Evolutionary conservation across 2,888 invertebrate species (phyloP).

Genomic region (Ferrisia virgata): DNA sequence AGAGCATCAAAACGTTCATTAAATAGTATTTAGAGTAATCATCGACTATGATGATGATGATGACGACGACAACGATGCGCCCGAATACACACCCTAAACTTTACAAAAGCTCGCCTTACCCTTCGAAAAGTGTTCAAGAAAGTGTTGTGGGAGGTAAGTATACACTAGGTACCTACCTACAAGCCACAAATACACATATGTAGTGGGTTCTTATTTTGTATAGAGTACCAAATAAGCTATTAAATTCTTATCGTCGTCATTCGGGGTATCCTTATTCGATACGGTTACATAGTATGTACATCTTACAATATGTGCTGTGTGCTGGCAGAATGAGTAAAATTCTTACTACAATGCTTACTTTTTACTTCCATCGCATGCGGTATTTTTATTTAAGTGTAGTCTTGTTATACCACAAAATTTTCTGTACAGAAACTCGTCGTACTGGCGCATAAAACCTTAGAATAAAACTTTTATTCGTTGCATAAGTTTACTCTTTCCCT

Average conservation of each 20-base stretch:
- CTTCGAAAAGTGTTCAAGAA: background rate
- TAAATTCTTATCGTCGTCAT: background rate
- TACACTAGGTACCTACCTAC: too few relatives aligned
- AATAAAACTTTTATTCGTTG: constrained; percentile 3
- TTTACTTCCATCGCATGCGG: background rate
- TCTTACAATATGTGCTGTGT: background rate
- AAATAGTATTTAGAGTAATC: constrained; percentile 31
- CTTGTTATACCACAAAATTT: background rate
- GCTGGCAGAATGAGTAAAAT: background rate
- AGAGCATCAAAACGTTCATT: constrained; percentile 13
- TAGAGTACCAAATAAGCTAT: background rate
- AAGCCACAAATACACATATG: background rate
- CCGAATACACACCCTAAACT: background rate
- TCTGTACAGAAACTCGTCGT: background rate
- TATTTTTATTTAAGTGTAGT: background rate
- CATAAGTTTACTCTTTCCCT: background rate
- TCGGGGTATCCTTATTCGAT: background rate
- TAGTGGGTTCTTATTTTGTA: background rate
- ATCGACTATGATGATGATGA: background rate
- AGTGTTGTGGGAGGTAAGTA: too few relatives aligned
- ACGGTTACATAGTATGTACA: background rate
- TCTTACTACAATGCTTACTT: background rate
- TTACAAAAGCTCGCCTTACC: background rate
- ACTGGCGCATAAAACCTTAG: background rate
- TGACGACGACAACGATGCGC: background rate